Conservation (phyloP, 1,140 invertebrate genomes). For the Orchesella cincta region DNA sequence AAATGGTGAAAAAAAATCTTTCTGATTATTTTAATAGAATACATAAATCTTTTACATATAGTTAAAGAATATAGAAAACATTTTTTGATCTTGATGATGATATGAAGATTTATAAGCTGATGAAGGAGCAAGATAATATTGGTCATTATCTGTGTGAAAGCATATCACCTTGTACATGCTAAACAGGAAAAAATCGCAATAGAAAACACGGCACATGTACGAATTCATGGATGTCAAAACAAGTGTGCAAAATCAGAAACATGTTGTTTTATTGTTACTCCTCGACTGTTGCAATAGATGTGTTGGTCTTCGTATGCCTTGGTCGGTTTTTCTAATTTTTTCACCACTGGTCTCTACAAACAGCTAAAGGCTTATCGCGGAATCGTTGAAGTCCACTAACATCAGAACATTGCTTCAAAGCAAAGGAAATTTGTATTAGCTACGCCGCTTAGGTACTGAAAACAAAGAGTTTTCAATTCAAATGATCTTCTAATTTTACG, state of each 20-base stretch:
- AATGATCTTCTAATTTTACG: no score
- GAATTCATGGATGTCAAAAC: background rate
- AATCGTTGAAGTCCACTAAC: no score
- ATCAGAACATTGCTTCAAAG: no score
- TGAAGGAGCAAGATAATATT: background rate
- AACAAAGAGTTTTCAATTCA: no score
- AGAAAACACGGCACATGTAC: background rate
- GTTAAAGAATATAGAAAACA: no score
- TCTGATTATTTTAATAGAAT: constrained; percentile 28
- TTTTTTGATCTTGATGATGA: no score
- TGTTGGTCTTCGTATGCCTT: no score
- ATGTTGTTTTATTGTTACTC: background rate
- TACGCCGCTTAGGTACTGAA: no score
- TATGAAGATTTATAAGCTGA: background rate
- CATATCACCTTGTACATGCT: background rate
- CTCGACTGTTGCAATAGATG: background rate
- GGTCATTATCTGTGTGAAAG: background rate
- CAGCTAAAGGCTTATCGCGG: no score
- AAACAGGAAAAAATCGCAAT: background rate
- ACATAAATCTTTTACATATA: constrained; percentile 3
- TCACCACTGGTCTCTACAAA: no score
- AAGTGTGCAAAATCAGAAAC: constrained; percentile 4
- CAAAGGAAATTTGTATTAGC: no score
- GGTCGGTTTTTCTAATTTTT: no score
- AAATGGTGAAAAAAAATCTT: background rate